Conservation (phyloP, 2,797 vertebrate species). For the Karalla daura region DNA sequence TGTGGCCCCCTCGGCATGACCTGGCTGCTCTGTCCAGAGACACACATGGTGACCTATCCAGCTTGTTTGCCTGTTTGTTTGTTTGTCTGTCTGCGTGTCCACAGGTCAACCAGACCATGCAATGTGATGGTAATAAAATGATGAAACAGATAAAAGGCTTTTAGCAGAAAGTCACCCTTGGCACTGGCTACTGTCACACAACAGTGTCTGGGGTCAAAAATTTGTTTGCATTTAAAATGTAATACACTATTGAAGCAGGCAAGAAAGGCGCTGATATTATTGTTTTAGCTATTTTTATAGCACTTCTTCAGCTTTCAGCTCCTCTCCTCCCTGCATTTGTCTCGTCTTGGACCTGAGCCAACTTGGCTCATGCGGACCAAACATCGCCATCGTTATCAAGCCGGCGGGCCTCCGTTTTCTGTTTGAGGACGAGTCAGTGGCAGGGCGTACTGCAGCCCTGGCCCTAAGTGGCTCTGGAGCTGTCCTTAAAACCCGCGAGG, state of each 20-base stretch:
- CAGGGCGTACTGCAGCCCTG: slow-evolving; percentile 15
- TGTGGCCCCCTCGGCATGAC: slow-evolving; percentile 36
- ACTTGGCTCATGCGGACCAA: slow-evolving; percentile 4
- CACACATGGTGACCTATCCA: slow-evolving; percentile 5
- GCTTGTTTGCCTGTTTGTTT: slow-evolving; percentile 13
- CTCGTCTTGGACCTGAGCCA: slow-evolving; percentile 21
- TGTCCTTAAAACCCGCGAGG: slow-evolving; percentile 42
- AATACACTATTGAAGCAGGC: no score
- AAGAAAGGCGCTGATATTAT: no score
- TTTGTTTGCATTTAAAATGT: no score
- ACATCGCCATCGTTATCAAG: slow-evolving; percentile 13
- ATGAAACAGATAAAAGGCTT: slow-evolving; percentile 7
- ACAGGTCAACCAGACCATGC: neutral
- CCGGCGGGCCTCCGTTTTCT: slow-evolving; percentile 22
- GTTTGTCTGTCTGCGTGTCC: slow-evolving; percentile 14
- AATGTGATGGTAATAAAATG: neutral
- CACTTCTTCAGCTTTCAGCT: neutral
- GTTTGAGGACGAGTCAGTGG: neutral
- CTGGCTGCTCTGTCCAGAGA: slow-evolving; percentile 13
- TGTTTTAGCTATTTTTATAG: slow-evolving; percentile 5
- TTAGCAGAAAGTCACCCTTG: slow-evolving; percentile 19
- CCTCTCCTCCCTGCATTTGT: slow-evolving; percentile 4
- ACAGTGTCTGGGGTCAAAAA: slow-evolving; percentile 23
- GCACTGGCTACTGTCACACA: neutral
- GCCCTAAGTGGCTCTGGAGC: slow-evolving; percentile 41